phyloP scores from a whole-genome alignment of 1,140 invertebrate genomes.

The Lethocerus indicus region DNA sequence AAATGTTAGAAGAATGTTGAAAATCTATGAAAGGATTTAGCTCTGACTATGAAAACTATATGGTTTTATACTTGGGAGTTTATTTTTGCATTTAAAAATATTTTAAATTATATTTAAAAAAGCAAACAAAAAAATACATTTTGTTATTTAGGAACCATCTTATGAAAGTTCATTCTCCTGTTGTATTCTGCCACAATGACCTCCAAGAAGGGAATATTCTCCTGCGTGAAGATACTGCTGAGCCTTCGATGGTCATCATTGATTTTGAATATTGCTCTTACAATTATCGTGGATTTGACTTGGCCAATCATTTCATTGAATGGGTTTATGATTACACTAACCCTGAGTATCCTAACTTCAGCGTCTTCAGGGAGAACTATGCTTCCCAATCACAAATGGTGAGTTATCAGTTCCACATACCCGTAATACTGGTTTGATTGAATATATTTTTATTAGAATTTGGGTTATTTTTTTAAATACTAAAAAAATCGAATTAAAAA shows the following conservation, averaged over 20 bases:
- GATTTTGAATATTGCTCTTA: constrained; percentile 92
- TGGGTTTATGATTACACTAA: constrained; percentile 85
- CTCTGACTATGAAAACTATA: too few species aligned
- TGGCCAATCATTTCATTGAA: constrained; percentile 93
- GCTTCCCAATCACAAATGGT: constrained; percentile 69
- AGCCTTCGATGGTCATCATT: constrained; percentile 45
- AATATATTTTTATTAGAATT: neutral
- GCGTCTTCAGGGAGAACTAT: constrained; percentile 40
- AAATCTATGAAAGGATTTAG: too few species aligned
- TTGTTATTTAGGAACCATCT: constrained; percentile 25
- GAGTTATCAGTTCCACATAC: constrained; percentile 17
- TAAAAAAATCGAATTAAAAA: neutral
- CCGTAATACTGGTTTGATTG: neutral
- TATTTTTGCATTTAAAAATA: too few species aligned
- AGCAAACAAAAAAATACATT: too few species aligned
- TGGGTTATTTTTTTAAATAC: neutral
- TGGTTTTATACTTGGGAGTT: too few species aligned
- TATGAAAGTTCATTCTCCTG: constrained; percentile 42
- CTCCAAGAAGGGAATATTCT: constrained; percentile 76
- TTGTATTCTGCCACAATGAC: constrained; percentile 96
- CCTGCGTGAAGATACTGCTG: constrained; percentile 10
- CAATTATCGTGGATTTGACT: constrained; percentile 84
- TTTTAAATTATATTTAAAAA: too few species aligned
- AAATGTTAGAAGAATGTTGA: too few species aligned
- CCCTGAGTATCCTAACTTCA: constrained; percentile 59